A percentile compares a stretch with the other conserved stretches of the same genome.
Evolutionary conservation across 2,797 vertebrate species (phyloP).

Genomic region (Malurus splendens): DNA sequence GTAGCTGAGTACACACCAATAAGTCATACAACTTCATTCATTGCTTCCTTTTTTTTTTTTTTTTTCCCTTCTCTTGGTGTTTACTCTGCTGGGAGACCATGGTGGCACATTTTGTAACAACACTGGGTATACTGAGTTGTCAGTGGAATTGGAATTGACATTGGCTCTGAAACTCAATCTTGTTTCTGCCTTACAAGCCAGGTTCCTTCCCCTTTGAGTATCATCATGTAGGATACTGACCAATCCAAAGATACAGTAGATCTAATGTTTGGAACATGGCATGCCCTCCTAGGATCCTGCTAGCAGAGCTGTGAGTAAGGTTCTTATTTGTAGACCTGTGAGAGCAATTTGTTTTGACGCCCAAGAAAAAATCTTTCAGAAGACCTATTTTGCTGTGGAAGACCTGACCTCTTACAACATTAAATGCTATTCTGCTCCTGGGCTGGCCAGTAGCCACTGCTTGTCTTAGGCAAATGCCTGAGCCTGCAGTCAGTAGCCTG

Average conservation of each 20-base stretch:
- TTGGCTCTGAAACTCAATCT: background rate
- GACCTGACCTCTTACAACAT: background rate
- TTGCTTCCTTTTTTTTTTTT: background rate
- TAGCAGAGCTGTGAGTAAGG: background rate
- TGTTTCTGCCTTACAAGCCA: background rate
- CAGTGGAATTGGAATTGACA: background rate
- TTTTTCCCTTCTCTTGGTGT: rapidly evolving
- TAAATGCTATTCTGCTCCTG: background rate
- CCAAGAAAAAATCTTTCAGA: background rate
- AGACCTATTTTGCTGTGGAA: background rate
- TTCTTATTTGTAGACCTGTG: background rate
- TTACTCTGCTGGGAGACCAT: background rate
- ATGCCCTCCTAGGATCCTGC: background rate
- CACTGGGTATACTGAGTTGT: background rate
- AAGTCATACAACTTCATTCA: background rate
- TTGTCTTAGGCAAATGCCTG: background rate
- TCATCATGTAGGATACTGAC: background rate
- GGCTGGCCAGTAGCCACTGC: rapidly evolving
- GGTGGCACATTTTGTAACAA: background rate
- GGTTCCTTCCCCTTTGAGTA: background rate
- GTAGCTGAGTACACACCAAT: background rate
- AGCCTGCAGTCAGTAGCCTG: background rate
- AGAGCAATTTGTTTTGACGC: background rate
- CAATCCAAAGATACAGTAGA: background rate
- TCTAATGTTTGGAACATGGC: background rate